phyloP scores from a whole-genome alignment of 2,113 vertebrate genomes.

The Amphiprion percula region DNA sequence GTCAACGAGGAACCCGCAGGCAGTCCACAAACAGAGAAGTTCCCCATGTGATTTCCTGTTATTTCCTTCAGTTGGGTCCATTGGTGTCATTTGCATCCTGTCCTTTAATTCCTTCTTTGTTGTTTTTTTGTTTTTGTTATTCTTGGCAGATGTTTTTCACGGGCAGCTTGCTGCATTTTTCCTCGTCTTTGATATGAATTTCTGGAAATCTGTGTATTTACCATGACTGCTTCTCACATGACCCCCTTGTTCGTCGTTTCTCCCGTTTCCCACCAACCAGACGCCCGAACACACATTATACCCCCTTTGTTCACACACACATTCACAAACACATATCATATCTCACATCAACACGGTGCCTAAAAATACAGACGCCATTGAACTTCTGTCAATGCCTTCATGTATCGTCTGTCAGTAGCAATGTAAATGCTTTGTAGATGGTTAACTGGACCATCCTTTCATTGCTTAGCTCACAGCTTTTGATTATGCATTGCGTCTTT shows the following conservation, averaged over 20 bases:
- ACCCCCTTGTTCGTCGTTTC: slow-evolving; percentile 78
- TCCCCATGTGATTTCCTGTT: slow-evolving; percentile 47
- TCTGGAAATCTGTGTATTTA: slow-evolving; percentile 87
- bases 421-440: slow-evolving; percentile 79
- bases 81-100: slow-evolving; percentile 55
- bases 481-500: slow-evolving; percentile 54
- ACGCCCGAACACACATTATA: slow-evolving; percentile 86
- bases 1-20: slow-evolving; percentile 58
- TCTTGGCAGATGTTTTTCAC: slow-evolving; percentile 62
- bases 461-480: slow-evolving; percentile 74
- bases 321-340: slow-evolving; percentile 75
- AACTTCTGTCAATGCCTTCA: slow-evolving; percentile 86
- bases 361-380: slow-evolving; percentile 97
- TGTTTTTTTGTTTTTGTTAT: slow-evolving; percentile 9
- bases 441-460: slow-evolving; percentile 55
- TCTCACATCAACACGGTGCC: slow-evolving; percentile 93
- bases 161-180: slow-evolving; percentile 81
- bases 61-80: slow-evolving; percentile 49
- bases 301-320: slow-evolving; percentile 87
- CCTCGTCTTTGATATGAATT: slow-evolving; percentile 78
- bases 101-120: slow-evolving; percentile 17
- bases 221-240: slow-evolving; percentile 86
- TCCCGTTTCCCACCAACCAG: slow-evolving; percentile 49
- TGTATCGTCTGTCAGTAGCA: slow-evolving; percentile 79
- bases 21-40: slow-evolving; percentile 66